phyloP scores from a whole-genome alignment of 1,140 invertebrate species.

The Tribolium castaneum region DNA sequence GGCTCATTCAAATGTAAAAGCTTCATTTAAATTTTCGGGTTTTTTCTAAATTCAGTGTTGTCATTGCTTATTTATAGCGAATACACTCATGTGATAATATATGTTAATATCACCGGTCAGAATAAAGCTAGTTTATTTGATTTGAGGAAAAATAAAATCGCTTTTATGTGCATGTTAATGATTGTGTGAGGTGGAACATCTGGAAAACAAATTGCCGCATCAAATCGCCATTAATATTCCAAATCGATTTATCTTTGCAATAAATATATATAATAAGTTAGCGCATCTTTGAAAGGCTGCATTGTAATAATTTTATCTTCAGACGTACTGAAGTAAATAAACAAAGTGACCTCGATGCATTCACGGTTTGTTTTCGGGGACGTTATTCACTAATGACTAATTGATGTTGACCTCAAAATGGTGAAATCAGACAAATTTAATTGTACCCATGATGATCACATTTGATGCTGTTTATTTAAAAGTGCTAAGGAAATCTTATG shows the following conservation, averaged over 20 bases:
- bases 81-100: too few species aligned
- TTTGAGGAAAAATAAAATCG: background rate
- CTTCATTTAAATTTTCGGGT: too few species aligned
- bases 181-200: background rate
- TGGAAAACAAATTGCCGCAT: slow-evolving; percentile 2
- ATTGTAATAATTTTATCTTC: background rate
- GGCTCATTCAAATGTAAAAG: too few species aligned
- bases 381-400: background rate
- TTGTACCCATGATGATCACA: background rate
- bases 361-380: background rate
- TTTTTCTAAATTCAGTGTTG: too few species aligned
- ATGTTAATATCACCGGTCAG: too few species aligned
- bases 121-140: too few species aligned
- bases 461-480: background rate
- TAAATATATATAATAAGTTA: slow-evolving; percentile 7
- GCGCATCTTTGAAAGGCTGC: background rate
- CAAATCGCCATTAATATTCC: background rate
- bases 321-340: background rate
- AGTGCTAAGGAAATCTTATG: too few species aligned
- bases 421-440: background rate
- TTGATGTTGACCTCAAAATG: background rate
- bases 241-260: background rate
- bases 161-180: background rate
- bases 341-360: background rate
- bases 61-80: too few species aligned